phyloP scores from a whole-genome alignment of 2,797 vertebrate species.

The Nannoperca obscura region DNA sequence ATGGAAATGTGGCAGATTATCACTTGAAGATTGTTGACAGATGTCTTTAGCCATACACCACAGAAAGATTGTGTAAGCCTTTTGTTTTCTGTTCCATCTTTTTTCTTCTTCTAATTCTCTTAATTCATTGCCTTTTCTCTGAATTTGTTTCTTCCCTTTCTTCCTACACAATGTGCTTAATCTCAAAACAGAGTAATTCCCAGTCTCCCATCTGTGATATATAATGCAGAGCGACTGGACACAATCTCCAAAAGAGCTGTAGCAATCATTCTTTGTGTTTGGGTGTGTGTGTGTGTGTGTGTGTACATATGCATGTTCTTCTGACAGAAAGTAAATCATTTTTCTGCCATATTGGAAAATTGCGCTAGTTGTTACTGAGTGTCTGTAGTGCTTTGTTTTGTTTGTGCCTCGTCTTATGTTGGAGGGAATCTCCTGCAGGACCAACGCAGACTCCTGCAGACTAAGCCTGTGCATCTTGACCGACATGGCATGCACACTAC shows the following conservation, averaged over 20 bases:
- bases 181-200: constrained; percentile 49
- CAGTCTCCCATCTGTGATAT: constrained; percentile 54
- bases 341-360: constrained; percentile 54
- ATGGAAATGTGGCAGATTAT: constrained; percentile 11
- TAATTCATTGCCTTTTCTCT: constrained; percentile 6
- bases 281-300: no score
- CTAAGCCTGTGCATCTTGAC: constrained; percentile 13
- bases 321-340: constrained; percentile 49
- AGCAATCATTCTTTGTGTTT: constrained; percentile 22
- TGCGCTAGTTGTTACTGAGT: no score
- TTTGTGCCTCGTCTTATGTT: constrained; percentile 25
- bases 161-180: constrained; percentile 32
- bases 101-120: neutral
- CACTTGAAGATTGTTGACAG: neutral
- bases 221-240: constrained; percentile 56
- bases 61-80: constrained; percentile 4
- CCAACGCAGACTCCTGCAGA: constrained; percentile 23
- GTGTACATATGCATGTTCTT: neutral
- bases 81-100: neutral
- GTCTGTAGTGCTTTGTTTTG: constrained; percentile 38
- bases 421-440: constrained; percentile 42
- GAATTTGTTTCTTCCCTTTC: constrained; percentile 6
- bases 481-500: neutral
- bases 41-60: constrained; percentile 1
- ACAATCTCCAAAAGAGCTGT: constrained; percentile 50